Base-by-base conservation (phyloP, 2,888 invertebrate species). In the Cepaea hortensis region DNA sequence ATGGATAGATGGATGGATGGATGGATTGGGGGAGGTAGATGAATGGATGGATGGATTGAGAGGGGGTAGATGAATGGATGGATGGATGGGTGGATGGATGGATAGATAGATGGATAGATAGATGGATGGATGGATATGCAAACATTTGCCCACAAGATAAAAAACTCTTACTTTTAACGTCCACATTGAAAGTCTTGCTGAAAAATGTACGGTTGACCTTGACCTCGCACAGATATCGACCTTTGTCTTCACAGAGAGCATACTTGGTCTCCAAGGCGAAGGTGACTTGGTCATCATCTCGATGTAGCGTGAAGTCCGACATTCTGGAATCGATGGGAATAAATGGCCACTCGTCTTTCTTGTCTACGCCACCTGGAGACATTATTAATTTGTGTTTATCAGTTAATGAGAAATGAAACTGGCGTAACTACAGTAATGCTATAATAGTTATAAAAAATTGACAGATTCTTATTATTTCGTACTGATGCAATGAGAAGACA, bases 291-390 rank as follows among this genome's bases (percentile, higher is more conserved):
- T 87, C 87, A 4, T 79, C 85, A 84, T 88, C 88, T 0, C 88
- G 80, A 46, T 88, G 88, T 23, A 88, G 73, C 18, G 86, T 81
- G 77, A 87, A 87, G 48, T 88, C 87, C 23, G 87, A 87, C 88
- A 88, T 88, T 23, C 88, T 80, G 5, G 88, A 88, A 77, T 88
- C 88, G 68, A 88, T 88, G 18, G 88, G 88, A 77, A 88, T 88
- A 84, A 88, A 88, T 35, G 88, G 88, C 81, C 85, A 87, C 84
- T 88, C 88, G 83, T 88, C 88, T 2, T 81, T 55, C 50, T 87
- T 86, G 61, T 88, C 86, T 18, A 87, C 86, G 6, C 88, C 88
- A 23, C 88, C 88, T 79, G 84, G 62, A 13, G 80, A 68, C 20
- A n/a, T 61, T 13, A 46, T 48, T 20, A 20, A 68, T 20, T 35